Conservation (phyloP, 2,888 invertebrate species). For the Oligia latruncula region DNA sequence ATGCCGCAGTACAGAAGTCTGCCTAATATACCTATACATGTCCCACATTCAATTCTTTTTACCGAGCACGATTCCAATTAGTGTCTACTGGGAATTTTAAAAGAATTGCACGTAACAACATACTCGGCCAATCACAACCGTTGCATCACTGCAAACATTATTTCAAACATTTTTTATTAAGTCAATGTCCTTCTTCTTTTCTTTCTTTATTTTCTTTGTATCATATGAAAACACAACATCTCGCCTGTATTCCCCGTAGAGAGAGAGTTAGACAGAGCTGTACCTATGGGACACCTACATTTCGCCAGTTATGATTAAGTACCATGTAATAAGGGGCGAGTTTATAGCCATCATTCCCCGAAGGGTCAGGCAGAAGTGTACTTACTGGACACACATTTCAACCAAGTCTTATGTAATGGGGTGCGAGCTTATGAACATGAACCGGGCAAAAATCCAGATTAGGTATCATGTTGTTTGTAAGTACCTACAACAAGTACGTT, state of each 20-base stretch:
- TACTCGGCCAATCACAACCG: not conserved
- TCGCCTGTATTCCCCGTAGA: too few relatives aligned
- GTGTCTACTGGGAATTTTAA: not conserved
- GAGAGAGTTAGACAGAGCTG: too few relatives aligned
- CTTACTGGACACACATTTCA: not conserved
- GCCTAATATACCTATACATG: not conserved
- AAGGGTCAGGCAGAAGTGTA: not conserved
- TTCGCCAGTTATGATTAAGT: too few relatives aligned
- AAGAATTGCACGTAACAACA: not conserved
- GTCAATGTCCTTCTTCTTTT: not conserved
- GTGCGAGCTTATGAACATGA: not conserved
- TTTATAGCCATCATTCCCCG: not conserved
- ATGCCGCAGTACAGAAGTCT: not conserved
- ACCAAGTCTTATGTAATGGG: too few relatives aligned
- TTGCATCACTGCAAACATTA: not conserved
- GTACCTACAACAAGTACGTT: not conserved
- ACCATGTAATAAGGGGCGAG: too few relatives aligned
- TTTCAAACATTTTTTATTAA: not conserved
- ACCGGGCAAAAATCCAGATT: not conserved
- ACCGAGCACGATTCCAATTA: constrained; percentile 9
- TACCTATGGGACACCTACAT: too few relatives aligned
- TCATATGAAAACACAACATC: not conserved
- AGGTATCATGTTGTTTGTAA: not conserved
- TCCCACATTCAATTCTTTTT: not conserved
- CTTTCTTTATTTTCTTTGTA: constrained; percentile 14